These are phyloP conservation scores for Oxyscelio sp. DNA, from an alignment of 2,888 invertebrate genomes.

Conservation along the genomic window DNA sequence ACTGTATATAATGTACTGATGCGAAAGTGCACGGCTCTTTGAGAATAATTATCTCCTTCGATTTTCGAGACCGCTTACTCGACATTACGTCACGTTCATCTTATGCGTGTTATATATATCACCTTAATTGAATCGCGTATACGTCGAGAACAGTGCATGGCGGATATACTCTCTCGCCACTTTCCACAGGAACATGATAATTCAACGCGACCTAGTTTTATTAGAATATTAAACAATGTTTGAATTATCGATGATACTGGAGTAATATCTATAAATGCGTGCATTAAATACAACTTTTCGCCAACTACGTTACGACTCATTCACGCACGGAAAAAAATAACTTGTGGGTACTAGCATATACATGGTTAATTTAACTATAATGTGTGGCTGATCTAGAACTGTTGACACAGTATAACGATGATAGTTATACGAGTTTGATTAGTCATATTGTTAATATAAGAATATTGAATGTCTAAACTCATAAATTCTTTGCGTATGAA, in stretches of 20 bases:
- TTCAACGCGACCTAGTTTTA: slow-evolving; percentile 66
- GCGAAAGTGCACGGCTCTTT: slow-evolving; percentile 72
- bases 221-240: slow-evolving; percentile 66
- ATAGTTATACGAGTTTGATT: no score
- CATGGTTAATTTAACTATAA: no score
- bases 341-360: no score
- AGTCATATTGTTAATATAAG: no score
- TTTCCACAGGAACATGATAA: slow-evolving; percentile 65
- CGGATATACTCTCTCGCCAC: slow-evolving; percentile 64
- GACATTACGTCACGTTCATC: slow-evolving; percentile 72
- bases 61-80: slow-evolving; percentile 74
- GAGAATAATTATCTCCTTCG: slow-evolving; percentile 73
- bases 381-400: no score
- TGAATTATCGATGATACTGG: slow-evolving; percentile 56
- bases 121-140: slow-evolving; percentile 69
- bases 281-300: slow-evolving; percentile 34
- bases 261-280: slow-evolving; percentile 43
- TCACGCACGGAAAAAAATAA: no score
- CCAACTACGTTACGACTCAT: not conserved
- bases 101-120: slow-evolving; percentile 72
- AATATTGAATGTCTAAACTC: no score
- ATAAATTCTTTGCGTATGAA: no score
- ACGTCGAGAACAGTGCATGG: slow-evolving; percentile 58
- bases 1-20: slow-evolving; percentile 70
- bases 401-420: no score